Conservation (phyloP, 2,797 vertebrate genomes). For the Leuciscus waleckii region DNA sequence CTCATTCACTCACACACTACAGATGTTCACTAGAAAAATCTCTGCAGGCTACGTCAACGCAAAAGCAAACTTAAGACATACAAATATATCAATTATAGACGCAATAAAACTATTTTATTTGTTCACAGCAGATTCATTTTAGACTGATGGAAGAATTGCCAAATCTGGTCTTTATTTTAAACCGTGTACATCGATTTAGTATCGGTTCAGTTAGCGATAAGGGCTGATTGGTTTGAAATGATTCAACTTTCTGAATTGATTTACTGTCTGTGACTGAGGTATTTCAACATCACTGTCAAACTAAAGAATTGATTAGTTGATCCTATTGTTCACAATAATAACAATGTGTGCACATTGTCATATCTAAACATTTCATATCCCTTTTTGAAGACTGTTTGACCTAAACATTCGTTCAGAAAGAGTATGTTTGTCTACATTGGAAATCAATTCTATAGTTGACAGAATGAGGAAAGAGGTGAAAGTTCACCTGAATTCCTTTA, state of each 20-base stretch:
- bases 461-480: slow-evolving; percentile 49
- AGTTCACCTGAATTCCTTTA: slow-evolving; percentile 55
- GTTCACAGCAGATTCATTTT: background rate
- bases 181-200: background rate
- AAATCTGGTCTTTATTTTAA: background rate
- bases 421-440: slow-evolving; percentile 19
- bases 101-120: background rate
- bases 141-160: background rate
- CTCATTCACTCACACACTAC: background rate
- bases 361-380: background rate
- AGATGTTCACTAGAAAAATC: background rate
- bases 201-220: slow-evolving; percentile 1
- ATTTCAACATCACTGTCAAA: background rate
- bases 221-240: background rate
- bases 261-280: background rate
- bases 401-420: background rate
- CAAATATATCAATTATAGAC: background rate
- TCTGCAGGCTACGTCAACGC: background rate
- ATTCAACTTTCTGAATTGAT: background rate
- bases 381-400: background rate
- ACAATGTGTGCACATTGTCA: background rate
- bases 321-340: background rate
- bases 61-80: background rate
- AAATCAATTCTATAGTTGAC: slow-evolving; percentile 25
- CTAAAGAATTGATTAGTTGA: background rate